Evolutionary conservation across 2,797 vertebrate species (phyloP), one percentile per base, ranked within the genome.

Genomic region (Karalla daura): DNA sequence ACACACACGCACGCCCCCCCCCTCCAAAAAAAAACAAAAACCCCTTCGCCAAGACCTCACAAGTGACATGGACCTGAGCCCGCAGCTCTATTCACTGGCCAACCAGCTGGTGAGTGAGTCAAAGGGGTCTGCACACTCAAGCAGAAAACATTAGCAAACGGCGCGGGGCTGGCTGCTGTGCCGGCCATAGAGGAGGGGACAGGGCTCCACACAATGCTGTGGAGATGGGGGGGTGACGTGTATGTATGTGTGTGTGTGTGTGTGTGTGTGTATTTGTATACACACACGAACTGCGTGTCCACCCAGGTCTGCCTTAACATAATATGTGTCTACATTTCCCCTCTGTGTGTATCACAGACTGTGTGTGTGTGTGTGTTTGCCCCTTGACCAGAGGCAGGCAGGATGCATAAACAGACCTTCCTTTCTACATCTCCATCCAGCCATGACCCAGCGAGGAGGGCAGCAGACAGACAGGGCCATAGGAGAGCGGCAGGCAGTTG

Each of bases 41-140:
- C 88, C 91, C n/a, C 93, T 91, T 91, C 93, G 95, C 96, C 96
- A 96, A 96, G 96, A 98, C 96, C 96, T 96, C 96, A 98, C 96
- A 98, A 96, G 95, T 96, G 94, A 96, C 77, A 95, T 97, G 96
- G 96, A 95, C 92, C 94, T 83, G 90, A 94, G 96, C 96, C 96
- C 94, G 76, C 88, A 70, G 93, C 84, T 90, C 95, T 95, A 96
- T 98, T 98, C 95, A 96, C 92, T 92, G 87, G 91, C 92, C 86
- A 87, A 95, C 95, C 97, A 98, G 97, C 97, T 98, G 96, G 95
- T 96, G 95, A 96, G 94, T 96, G 96, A 96, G 96, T 97, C 96
- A 95, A 96, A 94, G 93, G 89, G 89, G 77, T 87, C 85, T 79
- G 91, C 90, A 95, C 91, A 95, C 92, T 94, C 91, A 91, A 92